A percentile compares a stretch with the other conserved stretches of the same genome.
phyloP scores from a whole-genome alignment of 2,113 vertebrate genomes.

The Clarias macrocephalus region DNA sequence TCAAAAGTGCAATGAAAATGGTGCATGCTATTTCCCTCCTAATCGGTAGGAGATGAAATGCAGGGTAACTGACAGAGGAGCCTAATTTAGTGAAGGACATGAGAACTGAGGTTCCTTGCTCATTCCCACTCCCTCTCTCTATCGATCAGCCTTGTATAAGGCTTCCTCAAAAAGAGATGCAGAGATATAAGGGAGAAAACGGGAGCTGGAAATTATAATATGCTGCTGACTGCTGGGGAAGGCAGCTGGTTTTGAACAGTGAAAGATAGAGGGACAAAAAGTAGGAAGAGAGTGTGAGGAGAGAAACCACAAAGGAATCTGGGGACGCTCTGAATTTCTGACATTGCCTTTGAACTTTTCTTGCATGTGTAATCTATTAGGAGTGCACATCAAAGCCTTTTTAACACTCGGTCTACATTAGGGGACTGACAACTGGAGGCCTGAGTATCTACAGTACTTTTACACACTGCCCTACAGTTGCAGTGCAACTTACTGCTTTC shows the following conservation, averaged over 20 bases:
- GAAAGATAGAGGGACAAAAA: conserved; percentile 15
- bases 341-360: conserved; percentile 61
- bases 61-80: conserved; percentile 57
- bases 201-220: conserved; percentile 57
- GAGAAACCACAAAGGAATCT: conserved; percentile 56
- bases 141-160: conserved; percentile 63
- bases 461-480: not conserved
- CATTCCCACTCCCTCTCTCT: conserved; percentile 49
- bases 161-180: conserved; percentile 43
- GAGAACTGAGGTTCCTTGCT: conserved; percentile 45
- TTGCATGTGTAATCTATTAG: conserved; percentile 53
- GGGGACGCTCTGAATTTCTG: conserved; percentile 49
- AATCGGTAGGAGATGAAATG: conserved; percentile 64
- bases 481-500: not conserved
- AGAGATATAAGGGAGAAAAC: not conserved
- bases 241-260: conserved; percentile 50
- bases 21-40: conserved; percentile 47
- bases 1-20: conserved; percentile 44
- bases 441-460: not conserved
- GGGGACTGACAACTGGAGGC: conserved; percentile 10
- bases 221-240: conserved; percentile 48
- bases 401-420: conserved; percentile 35
- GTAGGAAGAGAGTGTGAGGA: conserved; percentile 14
- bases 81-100: conserved; percentile 64
- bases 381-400: conserved; percentile 42